A percentile compares a stretch with the other conserved stretches of the same genome.
These are phyloP conservation scores for Ylistrum balloti DNA, from an alignment of 1,140 invertebrate genomes.

Conservation along the genomic window DNA sequence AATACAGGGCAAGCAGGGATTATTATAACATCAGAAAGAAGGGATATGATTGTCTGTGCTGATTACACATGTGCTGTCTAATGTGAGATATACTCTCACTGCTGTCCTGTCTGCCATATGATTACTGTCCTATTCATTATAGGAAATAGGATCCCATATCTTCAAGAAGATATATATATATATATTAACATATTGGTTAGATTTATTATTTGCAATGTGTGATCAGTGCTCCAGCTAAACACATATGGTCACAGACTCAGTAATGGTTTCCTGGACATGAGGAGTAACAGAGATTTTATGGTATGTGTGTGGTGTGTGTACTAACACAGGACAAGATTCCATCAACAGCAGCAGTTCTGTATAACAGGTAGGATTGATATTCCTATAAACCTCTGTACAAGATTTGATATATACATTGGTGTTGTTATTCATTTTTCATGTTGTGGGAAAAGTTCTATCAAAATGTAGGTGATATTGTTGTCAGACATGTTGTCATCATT, in stretches of 20 bases:
- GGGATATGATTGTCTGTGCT: neutral
- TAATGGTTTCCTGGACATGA: neutral
- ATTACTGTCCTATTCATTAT: neutral
- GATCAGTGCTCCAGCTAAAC: neutral
- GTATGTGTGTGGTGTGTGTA: neutral
- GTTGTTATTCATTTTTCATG: neutral
- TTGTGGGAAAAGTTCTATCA: too few relatives aligned
- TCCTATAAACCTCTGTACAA: neutral
- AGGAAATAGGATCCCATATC: neutral
- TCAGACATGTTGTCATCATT: too few relatives aligned
- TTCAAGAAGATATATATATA: neutral
- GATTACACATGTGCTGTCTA: too few relatives aligned
- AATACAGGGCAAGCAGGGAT: neutral
- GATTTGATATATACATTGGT: neutral
- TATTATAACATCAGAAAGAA: neutral
- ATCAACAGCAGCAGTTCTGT: neutral
- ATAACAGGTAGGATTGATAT: neutral
- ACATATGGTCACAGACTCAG: neutral
- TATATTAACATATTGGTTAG: slow-evolving; percentile 7
- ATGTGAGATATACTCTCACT: too few relatives aligned
- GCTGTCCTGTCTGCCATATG: neutral
- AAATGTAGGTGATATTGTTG: too few relatives aligned
- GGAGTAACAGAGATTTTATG: neutral
- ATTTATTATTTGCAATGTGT: neutral
- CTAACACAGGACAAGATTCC: neutral